Base-by-base conservation (phyloP, 2,113 vertebrate species). In the Spea multiplicata region DNA sequence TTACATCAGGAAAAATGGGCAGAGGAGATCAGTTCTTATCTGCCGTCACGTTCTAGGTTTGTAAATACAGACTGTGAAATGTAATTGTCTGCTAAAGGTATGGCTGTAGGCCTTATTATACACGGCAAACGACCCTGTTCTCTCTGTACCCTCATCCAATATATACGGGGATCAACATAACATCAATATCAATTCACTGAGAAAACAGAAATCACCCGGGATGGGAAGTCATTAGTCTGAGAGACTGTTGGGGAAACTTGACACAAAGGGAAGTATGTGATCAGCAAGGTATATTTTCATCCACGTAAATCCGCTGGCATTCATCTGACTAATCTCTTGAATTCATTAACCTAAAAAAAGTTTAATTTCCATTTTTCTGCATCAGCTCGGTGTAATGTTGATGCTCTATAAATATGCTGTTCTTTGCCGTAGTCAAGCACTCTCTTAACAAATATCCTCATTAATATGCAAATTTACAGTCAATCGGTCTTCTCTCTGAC, bases 391-490 rank as follows among this genome's bases (percentile, higher is more conserved):
- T 97, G 96, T 92, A 98, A 97, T 98, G 97, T 95, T 91, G 86
- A 30, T 92, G 95, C 95, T 95, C 96, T 97, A 96, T 97, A 95
- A 99, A 98, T 94, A 95, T 88, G 90, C 93, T 91, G 95, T 93
- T 97, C 95, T 96, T 98, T 95, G 96, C 93, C 92, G 93, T 94
- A 95, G 93, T 96, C 93, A 95, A 95, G 94, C 92, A 92, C 91
- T 90, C 94, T 95, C 93, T 96, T 97, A 97, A 98, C 95, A 96
- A 97, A 98, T 97, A 96, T 96, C 94, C 95, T 97, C 96, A 99
- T 99, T 99, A 99, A 97, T 98, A 99, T 98, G 97, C 96, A 98
- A 99, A 99, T 99, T 94, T 95, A 92, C 95, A 99, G 96, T 98
- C 96, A 97, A 96, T 97, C 92, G 91, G 92, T 97, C 95, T 97